Conservation (phyloP, 1,140 invertebrate genomes). For the Asobara japonica region DNA sequence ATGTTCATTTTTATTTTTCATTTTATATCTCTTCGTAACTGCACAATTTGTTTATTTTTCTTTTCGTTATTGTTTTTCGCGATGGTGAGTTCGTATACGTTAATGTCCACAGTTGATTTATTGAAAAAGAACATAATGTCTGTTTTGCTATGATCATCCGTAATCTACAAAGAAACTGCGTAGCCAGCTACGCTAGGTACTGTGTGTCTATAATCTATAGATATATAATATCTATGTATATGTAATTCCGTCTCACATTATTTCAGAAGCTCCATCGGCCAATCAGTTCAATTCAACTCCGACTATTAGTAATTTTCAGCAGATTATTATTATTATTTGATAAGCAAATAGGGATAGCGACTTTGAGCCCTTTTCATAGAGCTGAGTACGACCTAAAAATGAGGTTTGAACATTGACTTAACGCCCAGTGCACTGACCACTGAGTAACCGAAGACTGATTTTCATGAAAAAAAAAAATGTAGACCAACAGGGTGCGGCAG, state of each 20-base stretch:
- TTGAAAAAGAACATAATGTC: not conserved
- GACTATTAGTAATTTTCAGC: not conserved
- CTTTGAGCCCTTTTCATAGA: no score
- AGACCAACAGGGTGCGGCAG: no score
- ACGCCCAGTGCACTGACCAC: no score
- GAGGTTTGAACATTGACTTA: no score
- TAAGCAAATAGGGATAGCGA: no score
- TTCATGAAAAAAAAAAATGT: no score
- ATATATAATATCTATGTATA: not conserved
- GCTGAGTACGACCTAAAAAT: no score
- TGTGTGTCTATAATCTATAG: no score
- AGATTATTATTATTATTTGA: not conserved
- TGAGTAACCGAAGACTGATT: no score
- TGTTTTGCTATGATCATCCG: not conserved
- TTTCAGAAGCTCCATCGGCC: no score
- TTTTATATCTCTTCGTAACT: conserved; percentile 12
- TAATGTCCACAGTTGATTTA: conserved; percentile 7
- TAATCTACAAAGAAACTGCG: conserved; percentile 37
- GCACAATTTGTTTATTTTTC: conserved; percentile 4
- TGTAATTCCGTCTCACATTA: not conserved
- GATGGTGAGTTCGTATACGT: not conserved
- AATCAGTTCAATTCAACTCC: not conserved
- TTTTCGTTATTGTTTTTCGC: not conserved
- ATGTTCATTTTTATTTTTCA: conserved; percentile 5
- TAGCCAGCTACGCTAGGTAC: conserved; percentile 47